Evolutionary conservation across 2,888 invertebrate species (phyloP), one percentile per base, ranked within the genome.

Genomic region (Calephelis perditalis): DNA sequence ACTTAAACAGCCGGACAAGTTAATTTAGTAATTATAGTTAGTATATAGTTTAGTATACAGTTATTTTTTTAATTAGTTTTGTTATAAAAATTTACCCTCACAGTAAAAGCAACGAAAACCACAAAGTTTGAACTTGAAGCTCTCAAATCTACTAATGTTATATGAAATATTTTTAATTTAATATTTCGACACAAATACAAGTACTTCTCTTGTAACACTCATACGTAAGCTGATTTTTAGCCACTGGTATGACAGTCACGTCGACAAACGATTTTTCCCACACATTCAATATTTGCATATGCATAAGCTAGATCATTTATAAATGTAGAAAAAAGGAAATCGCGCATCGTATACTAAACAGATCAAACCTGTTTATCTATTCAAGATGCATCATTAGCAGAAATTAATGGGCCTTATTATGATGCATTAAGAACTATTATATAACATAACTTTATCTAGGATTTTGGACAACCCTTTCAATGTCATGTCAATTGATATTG

Each of bases 361-460:
- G 84, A 84, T 85, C 85, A 85, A 87, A 86, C 86, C 79, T 81
- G 88, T 82, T 89, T 87, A 87, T 69, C 71, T 69, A 89, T 89
- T 90, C 88, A 70, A 60, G 64, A 71, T 70, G 69, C 71, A 70
- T 73, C 71, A 69, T 70, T 70, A 70, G 63, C 62, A 62, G 52
- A 52, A 10, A 52, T 52, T 52, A 11, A 52, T 52, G 36, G 35
- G 26, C 1, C 3, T 46, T 46, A 46, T 46, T 7, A 12, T 12
- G n/a, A 46, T 46, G n/a, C n/a, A 36, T 52, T 40, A 52, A 10
- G 52, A n/a, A 40, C 40, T 40, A 40, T 40, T 40, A 4, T 40
- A 40, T 1, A 40, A 52, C 46, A 44, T 46, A 47, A 55, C 56
- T 55, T 43, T 58, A 56, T 62, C 56, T 47, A 56, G 58, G 56